Evolutionary conservation across 1,140 invertebrate genomes (phyloP).

Genomic region (Lordiphosa stackelbergi): DNA sequence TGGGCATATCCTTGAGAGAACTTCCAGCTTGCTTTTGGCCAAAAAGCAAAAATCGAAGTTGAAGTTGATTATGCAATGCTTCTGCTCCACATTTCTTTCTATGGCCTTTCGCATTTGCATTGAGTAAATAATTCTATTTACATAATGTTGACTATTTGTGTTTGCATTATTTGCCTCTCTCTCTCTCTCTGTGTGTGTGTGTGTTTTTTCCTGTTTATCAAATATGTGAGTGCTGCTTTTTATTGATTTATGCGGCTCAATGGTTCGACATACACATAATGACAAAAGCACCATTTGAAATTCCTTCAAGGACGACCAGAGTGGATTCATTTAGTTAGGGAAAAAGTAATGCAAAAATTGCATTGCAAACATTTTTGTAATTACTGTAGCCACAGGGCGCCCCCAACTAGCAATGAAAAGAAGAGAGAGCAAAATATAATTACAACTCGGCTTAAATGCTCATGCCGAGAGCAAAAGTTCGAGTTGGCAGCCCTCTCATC

Average conservation of each 20-base stretch:
- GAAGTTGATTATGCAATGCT: slow-evolving; percentile 51
- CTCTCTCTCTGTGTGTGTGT: slow-evolving; percentile 19
- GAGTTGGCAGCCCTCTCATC: slow-evolving; percentile 46
- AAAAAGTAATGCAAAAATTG: slow-evolving; percentile 28
- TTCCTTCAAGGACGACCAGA: slow-evolving; percentile 9
- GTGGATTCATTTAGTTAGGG: slow-evolving; percentile 5
- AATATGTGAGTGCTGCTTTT: slow-evolving; percentile 33
- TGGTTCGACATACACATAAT: slow-evolving; percentile 21
- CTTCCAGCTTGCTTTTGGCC: slow-evolving; percentile 23
- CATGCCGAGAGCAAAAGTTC: slow-evolving; percentile 57
- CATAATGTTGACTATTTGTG: slow-evolving; percentile 67
- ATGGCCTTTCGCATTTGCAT: slow-evolving; percentile 56
- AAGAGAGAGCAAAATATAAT: slow-evolving; percentile 56
- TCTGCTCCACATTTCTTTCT: slow-evolving; percentile 38
- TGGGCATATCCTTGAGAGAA: slow-evolving; percentile 23
- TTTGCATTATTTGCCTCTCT: slow-evolving; percentile 55
- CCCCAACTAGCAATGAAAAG: slow-evolving; percentile 30
- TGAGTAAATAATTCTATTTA: slow-evolving; percentile 67
- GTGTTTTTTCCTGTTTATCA: slow-evolving; percentile 10
- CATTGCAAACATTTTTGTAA: slow-evolving; percentile 58
- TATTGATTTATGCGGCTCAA: slow-evolving; percentile 58
- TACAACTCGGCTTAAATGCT: slow-evolving; percentile 62
- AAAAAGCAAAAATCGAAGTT: slow-evolving; percentile 51
- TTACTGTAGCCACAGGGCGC: slow-evolving; percentile 40
- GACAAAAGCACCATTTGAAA: slow-evolving; percentile 19